phyloP scores from a whole-genome alignment of 2,113 vertebrate genomes.

The Galbula dea region DNA sequence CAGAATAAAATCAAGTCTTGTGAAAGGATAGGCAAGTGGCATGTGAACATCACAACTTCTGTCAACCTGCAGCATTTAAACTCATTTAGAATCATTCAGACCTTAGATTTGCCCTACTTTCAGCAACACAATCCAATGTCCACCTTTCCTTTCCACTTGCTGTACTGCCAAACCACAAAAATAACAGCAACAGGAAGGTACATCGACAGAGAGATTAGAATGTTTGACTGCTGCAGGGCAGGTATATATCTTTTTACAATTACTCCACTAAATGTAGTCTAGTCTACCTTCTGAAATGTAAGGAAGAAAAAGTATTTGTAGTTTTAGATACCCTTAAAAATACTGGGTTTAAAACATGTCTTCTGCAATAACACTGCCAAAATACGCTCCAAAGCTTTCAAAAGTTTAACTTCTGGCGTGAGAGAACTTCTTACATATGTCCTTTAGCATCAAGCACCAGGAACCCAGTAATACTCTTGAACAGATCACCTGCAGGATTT shows the following conservation, averaged over 20 bases:
- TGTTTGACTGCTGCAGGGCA: conserved; percentile 22
- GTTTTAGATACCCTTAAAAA: neutral
- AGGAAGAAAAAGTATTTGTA: neutral
- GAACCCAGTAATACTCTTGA: neutral
- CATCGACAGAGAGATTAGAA: neutral
- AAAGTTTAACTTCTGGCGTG: neutral
- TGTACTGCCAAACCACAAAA: neutral
- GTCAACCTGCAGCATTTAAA: neutral
- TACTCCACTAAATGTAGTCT: neutral
- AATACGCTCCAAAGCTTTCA: neutral
- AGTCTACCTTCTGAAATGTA: neutral
- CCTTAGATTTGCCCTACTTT: neutral
- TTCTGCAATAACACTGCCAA: neutral
- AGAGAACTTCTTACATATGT: neutral
- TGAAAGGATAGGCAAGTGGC: neutral
- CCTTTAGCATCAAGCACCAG: neutral
- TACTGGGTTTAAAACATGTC: neutral
- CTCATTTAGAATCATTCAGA: neutral
- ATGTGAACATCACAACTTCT: neutral
- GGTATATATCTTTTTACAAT: neutral
- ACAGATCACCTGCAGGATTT: neutral
- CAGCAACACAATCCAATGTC: neutral
- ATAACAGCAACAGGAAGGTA: neutral
- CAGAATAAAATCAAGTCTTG: neutral
- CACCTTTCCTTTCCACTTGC: neutral